Evolutionary conservation across 2,113 vertebrate species (phyloP), one percentile per base, ranked within the genome.

Genomic region (Notarius quadriscutis): DNA sequence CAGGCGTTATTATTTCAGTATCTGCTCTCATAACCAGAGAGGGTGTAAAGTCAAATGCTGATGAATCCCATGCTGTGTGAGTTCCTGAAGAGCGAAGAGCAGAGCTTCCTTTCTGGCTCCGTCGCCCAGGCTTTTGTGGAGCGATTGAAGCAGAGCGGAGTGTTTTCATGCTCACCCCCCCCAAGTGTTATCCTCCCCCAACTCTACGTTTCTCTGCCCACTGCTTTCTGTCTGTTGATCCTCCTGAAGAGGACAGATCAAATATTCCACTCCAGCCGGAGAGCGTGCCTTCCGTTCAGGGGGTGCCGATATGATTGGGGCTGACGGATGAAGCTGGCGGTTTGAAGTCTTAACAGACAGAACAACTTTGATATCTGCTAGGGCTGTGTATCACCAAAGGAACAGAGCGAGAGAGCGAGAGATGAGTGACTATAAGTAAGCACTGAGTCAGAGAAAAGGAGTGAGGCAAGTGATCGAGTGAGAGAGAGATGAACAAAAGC

Each of bases 341-440:
- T 92, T 95, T 95, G 94, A 95, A 95, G 94, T 95, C 94, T 92
- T 92, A 93, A 93, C 94, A 94, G 94, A 94, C 93, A 94, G 94
- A 86, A 86, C 86, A 91, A 93, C 95, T 95, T 95, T 95, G 94
- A 95, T 95, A 94, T 93, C 91, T 90, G 92, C 90, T 90, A 91
- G 93, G 87, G 15, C 91, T 84, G 91, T 90, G 87, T 91, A 93
- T 94, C 94, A 94, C 94, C 92, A 95, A 94, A 94, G 94, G 94
- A 93, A 94, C 92, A 86, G 91, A 91, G 92, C 92, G 78, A 34
- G 55, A 81, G 81, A 53, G 85, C 88, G 88, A 57, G 89, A 89
- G 88, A 78, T 65, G 86, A 82, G 67, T 82, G 72, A 84, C 60
- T 84, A 83, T 85, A 75, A 60, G 84, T 74, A 74, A 83, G 84